Percentiles rank a stretch among this genome's conserved stretches.
Conservation (phyloP, 2,888 invertebrate genomes). For the Tinea trinotella region DNA sequence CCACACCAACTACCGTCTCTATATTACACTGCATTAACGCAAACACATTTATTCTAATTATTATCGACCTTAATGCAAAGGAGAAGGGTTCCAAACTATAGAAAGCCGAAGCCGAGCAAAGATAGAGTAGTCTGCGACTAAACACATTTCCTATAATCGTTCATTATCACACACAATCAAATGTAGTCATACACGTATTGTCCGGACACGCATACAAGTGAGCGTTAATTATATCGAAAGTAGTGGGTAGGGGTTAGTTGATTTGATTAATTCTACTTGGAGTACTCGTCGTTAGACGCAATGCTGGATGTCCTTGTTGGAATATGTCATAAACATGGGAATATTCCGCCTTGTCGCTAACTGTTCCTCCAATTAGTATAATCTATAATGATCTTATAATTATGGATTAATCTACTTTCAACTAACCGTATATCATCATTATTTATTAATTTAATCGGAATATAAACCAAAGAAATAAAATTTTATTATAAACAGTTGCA, state of each 20-base stretch:
- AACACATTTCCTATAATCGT: conserved; percentile 67
- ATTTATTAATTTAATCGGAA: neutral
- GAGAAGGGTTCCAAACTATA: conserved; percentile 42
- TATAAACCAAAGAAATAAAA: neutral
- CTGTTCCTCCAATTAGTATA: neutral
- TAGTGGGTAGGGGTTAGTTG: conserved; percentile 69
- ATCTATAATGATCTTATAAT: neutral
- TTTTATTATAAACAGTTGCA: neutral
- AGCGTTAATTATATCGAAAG: conserved; percentile 72
- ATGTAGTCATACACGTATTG: conserved; percentile 53
- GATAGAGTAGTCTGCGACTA: conserved; percentile 46
- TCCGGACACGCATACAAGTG: conserved; percentile 58
- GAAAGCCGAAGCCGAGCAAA: conserved; percentile 31
- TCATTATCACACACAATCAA: conserved; percentile 66
- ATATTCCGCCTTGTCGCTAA: conserved; percentile 37
- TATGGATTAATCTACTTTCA: neutral
- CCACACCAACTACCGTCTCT: conserved; percentile 34
- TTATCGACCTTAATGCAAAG: conserved; percentile 49
- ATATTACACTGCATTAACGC: conserved; percentile 19
- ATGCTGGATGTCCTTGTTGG: conserved; percentile 46
- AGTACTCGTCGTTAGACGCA: conserved; percentile 34
- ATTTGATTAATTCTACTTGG: conserved; percentile 71
- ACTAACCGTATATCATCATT: neutral
- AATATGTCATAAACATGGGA: conserved; percentile 58
- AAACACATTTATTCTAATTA: conserved; percentile 35